These are phyloP conservation scores for Hormiphora californensis DNA, from an alignment of 37 sponge, comb jelly and placozoan genomes.

Conservation along the genomic window DNA sequence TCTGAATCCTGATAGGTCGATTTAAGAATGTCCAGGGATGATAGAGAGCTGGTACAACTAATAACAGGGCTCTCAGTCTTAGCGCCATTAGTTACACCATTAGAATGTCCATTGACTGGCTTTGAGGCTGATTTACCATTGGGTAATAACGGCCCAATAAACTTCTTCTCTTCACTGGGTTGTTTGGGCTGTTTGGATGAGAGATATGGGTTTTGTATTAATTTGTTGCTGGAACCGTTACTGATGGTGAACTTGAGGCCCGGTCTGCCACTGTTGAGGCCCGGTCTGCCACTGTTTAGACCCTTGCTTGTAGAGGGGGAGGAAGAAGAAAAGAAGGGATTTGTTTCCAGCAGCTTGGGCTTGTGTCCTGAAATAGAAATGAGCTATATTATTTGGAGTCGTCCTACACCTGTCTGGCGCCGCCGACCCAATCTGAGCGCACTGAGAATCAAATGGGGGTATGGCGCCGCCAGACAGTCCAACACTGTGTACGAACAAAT, in stretches of 20 bases:
- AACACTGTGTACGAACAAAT: too few relatives aligned
- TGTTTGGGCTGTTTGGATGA: too few relatives aligned
- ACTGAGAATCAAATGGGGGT: too few relatives aligned
- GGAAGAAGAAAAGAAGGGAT: constrained; percentile 50
- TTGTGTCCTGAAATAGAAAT: constrained; percentile 37
- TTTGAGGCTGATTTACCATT: not conserved
- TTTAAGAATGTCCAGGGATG: constrained; percentile 39
- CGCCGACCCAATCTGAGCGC: too few relatives aligned
- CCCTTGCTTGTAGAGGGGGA: too few relatives aligned
- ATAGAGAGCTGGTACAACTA: not conserved
- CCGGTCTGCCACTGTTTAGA: not conserved
- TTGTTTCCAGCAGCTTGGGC: not conserved
- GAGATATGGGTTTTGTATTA: constrained; percentile 14
- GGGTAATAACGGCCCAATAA: constrained; percentile 10
- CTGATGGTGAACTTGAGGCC: constrained; percentile 37
- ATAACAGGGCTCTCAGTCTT: not conserved
- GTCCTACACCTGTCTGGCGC: too few relatives aligned
- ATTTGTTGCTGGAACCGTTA: not conserved
- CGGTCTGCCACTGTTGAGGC: not conserved
- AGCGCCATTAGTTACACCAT: not conserved
- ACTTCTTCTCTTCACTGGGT: not conserved
- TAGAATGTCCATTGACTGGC: not conserved
- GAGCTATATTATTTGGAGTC: too few relatives aligned
- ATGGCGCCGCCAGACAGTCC: too few relatives aligned
- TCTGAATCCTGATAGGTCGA: not conserved